Conservation (phyloP, 2,888 invertebrate species). For the Lingula anatina region DNA sequence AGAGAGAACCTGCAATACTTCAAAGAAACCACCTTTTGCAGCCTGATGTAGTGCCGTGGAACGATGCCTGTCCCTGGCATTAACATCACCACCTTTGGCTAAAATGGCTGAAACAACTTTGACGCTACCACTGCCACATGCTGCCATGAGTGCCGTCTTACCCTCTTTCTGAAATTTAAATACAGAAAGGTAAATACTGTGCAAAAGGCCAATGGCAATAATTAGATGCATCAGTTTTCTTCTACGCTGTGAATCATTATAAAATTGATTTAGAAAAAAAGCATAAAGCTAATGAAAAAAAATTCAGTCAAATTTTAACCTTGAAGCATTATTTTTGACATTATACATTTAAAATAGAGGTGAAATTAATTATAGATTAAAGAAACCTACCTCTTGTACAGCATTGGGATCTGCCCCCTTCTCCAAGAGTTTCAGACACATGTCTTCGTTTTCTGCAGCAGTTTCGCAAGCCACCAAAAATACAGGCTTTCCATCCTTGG, state of each 20-base stretch:
- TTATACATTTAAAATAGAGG: not conserved
- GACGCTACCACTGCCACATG: constrained; percentile 45
- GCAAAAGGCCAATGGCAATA: no score
- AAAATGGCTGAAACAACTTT: constrained; percentile 44
- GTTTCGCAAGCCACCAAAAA: constrained; percentile 48
- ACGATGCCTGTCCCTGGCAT: constrained; percentile 31
- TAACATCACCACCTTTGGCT: constrained; percentile 35
- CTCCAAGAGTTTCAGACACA: constrained; percentile 41
- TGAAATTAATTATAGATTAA: no score
- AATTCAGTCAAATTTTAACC: not conserved
- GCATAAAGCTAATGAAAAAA: constrained; percentile 4
- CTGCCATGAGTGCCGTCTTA: constrained; percentile 49
- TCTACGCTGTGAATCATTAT: no score
- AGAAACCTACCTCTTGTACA: constrained; percentile 34
- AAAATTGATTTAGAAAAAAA: no score
- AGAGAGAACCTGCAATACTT: constrained; percentile 37
- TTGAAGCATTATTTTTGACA: not conserved
- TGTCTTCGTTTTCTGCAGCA: constrained; percentile 46
- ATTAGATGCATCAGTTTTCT: no score
- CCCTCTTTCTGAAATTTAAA: constrained; percentile 43
- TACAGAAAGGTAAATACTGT: no score
- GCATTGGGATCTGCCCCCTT: constrained; percentile 48
- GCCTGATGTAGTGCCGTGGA: constrained; percentile 49
- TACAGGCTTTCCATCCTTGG: constrained; percentile 45
- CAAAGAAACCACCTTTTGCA: constrained; percentile 42